Evolutionary conservation across 2,888 invertebrate species (phyloP).

Genomic region (Liodrosophila aerea): DNA sequence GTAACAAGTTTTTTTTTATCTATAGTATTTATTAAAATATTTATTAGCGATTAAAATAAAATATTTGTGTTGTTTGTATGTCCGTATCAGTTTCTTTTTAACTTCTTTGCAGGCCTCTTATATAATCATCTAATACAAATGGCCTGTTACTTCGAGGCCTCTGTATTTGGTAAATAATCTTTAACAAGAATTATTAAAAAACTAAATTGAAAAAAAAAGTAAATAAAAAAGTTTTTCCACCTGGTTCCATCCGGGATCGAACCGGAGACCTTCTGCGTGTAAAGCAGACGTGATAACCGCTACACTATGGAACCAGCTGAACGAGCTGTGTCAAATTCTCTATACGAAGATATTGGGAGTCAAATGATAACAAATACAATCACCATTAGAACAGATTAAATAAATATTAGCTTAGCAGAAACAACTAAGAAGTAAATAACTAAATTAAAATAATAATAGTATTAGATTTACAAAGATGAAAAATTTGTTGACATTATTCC

Average conservation of each 20-base stretch:
- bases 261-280: slow-evolving; percentile 83
- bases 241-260: slow-evolving; percentile 83
- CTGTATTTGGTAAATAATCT: too few species aligned
- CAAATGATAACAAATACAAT: not conserved
- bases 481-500: too few species aligned
- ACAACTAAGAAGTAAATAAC: not conserved
- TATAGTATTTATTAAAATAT: not conserved
- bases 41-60: not conserved
- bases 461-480: too few species aligned
- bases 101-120: too few species aligned
- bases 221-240: slow-evolving; percentile 27
- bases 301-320: slow-evolving; percentile 82
- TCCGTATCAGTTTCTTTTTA: not conserved
- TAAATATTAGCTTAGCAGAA: not conserved
- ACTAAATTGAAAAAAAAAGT: not conserved
- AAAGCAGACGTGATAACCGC: slow-evolving; percentile 83
- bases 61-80: too few species aligned
- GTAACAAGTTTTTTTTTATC: not conserved
- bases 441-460: too few species aligned
- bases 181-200: not conserved
- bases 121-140: too few species aligned
- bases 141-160: too few species aligned
- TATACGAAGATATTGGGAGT: not conserved
- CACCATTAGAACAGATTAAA: too few species aligned
- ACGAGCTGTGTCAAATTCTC: rapidly evolving